Base-by-base conservation (phyloP, 2,888 invertebrate species). In the Leucania comma region DNA sequence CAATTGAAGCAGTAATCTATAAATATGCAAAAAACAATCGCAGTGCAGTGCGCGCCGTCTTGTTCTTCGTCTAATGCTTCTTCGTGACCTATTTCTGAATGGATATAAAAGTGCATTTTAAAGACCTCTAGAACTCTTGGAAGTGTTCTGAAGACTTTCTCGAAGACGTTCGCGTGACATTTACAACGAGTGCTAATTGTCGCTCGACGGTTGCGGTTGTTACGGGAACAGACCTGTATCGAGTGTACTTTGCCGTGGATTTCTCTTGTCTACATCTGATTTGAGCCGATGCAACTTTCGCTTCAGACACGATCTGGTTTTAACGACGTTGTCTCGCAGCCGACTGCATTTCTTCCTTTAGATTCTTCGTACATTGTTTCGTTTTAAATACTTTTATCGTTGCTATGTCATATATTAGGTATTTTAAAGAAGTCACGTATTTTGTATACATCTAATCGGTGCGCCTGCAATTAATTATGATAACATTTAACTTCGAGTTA, bases 201-300 rank as follows among this genome's bases (percentile, higher is more conserved):
- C 87, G 86, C 82, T 88, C 86, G 82, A 80, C 83, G 86, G 84
- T 83, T 88, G 89, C 90, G 90, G 89, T 90, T 90, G 92, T 92
- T 90, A 91, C 89, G 86, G 89, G 87, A 86, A 87, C 82, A 85
- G 88, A 83, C 89, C 88, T 85, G 90, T 90, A 91, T 91, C 90
- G 91, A 93, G 91, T 92, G 90, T 89, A 88, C 91, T 90, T 85
- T 84, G 83, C 76, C 78, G 78, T 80, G 88, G 89, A 91, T 92
- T 92, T 92, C 91, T 91, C 91, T 89, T 88, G 91, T 90, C 91
- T 91, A 90, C 92, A 90, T 92, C 92, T 92, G 93, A 94, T 94
- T 93, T 91, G 90, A 90, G 85, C 86, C 91, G 90, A 88, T 91
- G 91, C 92, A 92, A 93, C 93, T 93, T 92, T 93, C 92, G 91